phyloP scores from a whole-genome alignment of 2,113 vertebrate genomes.

The Dipodomys ordii region DNA sequence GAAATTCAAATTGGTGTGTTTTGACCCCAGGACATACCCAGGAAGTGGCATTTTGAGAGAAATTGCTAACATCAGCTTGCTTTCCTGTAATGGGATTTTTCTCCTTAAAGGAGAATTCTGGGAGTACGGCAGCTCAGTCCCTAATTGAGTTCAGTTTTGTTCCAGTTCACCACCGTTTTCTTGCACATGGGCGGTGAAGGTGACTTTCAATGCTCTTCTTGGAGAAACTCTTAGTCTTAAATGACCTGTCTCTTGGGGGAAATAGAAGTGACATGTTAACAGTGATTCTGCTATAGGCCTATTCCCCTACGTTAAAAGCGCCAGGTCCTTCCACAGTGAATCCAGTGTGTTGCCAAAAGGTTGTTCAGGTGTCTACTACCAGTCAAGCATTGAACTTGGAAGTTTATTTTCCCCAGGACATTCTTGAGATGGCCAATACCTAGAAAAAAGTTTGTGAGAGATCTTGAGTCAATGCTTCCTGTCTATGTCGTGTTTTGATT shows the following conservation, averaged over 20 bases:
- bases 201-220: background rate
- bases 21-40: background rate
- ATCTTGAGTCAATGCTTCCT: background rate
- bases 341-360: background rate
- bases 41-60: conserved; percentile 51
- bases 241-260: background rate
- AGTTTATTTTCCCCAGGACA: background rate
- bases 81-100: conserved; percentile 32
- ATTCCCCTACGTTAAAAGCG: background rate
- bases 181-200: background rate
- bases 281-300: background rate
- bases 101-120: conserved; percentile 19
- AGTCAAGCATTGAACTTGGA: background rate
- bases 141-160: conserved; percentile 33
- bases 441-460: background rate
- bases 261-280: background rate
- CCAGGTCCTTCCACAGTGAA: background rate
- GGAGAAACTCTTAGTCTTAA: background rate
- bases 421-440: background rate
- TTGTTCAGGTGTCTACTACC: background rate
- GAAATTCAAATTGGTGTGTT: conserved; percentile 59
- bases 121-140: background rate
- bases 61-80: conserved; percentile 57
- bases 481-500: background rate
- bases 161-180: background rate